Evolutionary conservation across 2,888 invertebrate genomes (phyloP).

Genomic region (Synergus gifuensis): DNA sequence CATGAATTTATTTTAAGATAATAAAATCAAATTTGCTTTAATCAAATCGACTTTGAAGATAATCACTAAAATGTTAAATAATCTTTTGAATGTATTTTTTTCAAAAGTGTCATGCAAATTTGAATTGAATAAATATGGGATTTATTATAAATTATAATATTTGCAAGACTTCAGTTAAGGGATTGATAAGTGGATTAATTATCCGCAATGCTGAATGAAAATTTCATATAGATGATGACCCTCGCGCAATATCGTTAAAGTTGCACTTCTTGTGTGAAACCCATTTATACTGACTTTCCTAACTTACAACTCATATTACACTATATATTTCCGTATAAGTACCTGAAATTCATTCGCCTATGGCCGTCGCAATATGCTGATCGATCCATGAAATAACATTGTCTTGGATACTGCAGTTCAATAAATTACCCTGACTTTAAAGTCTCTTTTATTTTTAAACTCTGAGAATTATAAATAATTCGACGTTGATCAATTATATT

Average conservation of each 20-base stretch:
- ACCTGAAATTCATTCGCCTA: slow-evolving; percentile 30
- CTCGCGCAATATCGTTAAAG: not conserved
- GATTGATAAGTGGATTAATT: not conserved
- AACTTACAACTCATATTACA: not conserved
- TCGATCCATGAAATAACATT: slow-evolving; percentile 21
- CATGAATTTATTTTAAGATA: not conserved
- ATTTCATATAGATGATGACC: not conserved
- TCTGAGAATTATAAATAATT: not conserved
- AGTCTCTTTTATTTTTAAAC: not conserved
- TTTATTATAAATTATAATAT: not conserved
- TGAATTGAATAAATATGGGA: not conserved
- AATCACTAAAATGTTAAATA: too few species aligned
- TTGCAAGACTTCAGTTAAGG: not conserved
- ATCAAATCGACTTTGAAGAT: too few species aligned
- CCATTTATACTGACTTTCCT: not conserved
- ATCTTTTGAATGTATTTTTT: not conserved
- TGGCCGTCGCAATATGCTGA: slow-evolving; percentile 25
- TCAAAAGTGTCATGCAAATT: not conserved
- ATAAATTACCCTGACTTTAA: slow-evolving; percentile 47
- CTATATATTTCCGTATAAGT: slow-evolving; percentile 17
- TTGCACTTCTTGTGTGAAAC: not conserved
- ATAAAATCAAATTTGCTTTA: too few species aligned
- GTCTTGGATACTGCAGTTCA: slow-evolving; percentile 31
- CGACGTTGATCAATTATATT: not conserved
- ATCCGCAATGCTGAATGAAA: not conserved